A percentile compares a stretch with the other conserved stretches of the same genome.
These are phyloP conservation scores for Bellardia bayeri DNA, from an alignment of 2,888 invertebrate species.

Conservation along the genomic window DNA sequence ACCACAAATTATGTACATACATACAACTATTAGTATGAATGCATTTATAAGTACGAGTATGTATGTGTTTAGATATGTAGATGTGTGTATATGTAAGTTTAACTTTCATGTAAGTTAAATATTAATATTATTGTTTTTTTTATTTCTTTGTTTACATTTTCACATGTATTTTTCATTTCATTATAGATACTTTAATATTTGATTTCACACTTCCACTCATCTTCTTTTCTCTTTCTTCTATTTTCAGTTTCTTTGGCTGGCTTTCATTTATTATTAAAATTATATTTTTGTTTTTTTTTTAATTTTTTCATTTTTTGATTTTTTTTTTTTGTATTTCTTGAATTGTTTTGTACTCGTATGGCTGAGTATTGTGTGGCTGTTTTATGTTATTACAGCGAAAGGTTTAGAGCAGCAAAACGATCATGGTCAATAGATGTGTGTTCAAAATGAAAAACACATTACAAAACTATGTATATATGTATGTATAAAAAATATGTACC, in stretches of 20 bases:
- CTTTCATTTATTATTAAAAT: conserved; percentile 37
- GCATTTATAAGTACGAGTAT: background rate
- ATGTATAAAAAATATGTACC: background rate
- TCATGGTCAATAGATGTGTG: conserved; percentile 7
- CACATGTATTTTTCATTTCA: background rate
- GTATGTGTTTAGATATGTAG: background rate
- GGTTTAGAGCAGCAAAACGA: background rate
- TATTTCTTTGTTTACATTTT: conserved; percentile 6
- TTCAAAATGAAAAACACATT: background rate
- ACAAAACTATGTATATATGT: too few species aligned
- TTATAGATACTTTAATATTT: background rate
- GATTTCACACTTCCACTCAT: conserved; percentile 47
- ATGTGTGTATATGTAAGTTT: background rate
- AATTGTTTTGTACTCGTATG: background rate
- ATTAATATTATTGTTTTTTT: background rate
- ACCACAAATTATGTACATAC: background rate
- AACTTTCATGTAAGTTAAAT: background rate
- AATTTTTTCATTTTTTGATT: background rate
- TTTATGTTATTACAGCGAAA: conserved; percentile 25
- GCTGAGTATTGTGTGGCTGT: conserved; percentile 5
- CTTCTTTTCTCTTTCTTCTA: background rate
- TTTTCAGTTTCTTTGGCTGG: conserved; percentile 1
- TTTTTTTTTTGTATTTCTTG: background rate
- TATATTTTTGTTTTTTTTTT: conserved; percentile 6
- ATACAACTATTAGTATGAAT: background rate